Base-by-base conservation (phyloP, 2,888 invertebrate species). In the Epistrophe grossulariae region DNA sequence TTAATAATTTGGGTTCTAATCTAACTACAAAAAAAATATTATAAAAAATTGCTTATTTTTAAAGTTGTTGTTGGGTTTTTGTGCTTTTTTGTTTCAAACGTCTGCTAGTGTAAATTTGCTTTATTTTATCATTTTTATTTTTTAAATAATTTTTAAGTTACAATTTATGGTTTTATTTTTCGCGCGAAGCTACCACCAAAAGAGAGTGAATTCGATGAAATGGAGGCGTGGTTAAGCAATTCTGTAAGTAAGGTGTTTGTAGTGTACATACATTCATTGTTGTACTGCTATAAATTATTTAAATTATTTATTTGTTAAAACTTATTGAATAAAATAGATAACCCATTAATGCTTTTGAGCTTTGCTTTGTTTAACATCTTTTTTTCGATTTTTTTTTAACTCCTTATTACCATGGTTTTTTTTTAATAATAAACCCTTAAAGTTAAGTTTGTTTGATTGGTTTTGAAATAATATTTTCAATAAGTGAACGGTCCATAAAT, bases 181-280 rank as follows among this genome's bases (percentile, higher is more conserved):
- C 88, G 88, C 88, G 88, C 89, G 89, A 91, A 92, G 91, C 91
- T 93, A 88, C 94, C 95, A 93, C 94, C 93, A 89, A 93, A 96
- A 94, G 96, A 97, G 93, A 95, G 96, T 93, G 98, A 98, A 93
- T 97, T 98, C 94, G 97, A 97, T 94, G 98, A 98, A 94, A 98
- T 98, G 95, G 97, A 97, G 92, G 97, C 97, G 93, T 98, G 98
- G 98, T 95, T 98, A 93, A 96, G 96, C 91, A 94, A 96, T 95
- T 95, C 92, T 91, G 93, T 93, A 93, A 93, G 93, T 92, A 92
- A 91, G 88, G 88, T 82, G 77, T 79, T 79, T 87, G 83, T 55
- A 72, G 73, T 84, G 76, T 81, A 77, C 60, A 76, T 81, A 55
- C 50, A 70, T 68, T 66, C 2, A 17, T 43, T 59, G 73, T 81